Evolutionary conservation across 2,113 vertebrate species (phyloP).

Genomic region (Phalacrocorax carbo): DNA sequence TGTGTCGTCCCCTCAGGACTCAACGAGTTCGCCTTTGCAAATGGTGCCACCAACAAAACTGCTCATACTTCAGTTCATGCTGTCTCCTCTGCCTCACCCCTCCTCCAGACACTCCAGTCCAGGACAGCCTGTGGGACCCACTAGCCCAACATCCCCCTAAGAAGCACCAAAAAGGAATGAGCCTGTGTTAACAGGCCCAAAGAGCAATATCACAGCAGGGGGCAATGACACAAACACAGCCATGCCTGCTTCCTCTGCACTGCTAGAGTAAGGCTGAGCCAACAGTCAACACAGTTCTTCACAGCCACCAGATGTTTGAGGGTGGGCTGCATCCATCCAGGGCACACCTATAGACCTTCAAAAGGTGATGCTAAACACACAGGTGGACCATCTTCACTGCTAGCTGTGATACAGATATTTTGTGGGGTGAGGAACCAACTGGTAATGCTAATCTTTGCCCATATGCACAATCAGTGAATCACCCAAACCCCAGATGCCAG

Average conservation of each 20-base stretch:
- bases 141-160: not conserved
- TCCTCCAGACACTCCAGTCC: accelerated
- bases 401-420: not conserved
- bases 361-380: not conserved
- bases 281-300: not conserved
- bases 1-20: not conserved
- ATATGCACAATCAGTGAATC: not conserved
- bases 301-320: not conserved
- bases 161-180: not conserved
- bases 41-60: not conserved
- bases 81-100: not conserved
- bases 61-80: not conserved
- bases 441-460: not conserved
- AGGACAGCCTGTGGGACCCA: not conserved
- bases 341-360: not conserved
- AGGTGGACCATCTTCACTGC: not conserved
- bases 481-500: not conserved
- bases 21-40: accelerated
- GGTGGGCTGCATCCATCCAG: not conserved
- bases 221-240: not conserved
- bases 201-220: not conserved
- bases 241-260: not conserved
- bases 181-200: not conserved
- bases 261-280: not conserved
- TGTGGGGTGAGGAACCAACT: not conserved